Evolutionary conservation across 2,888 invertebrate species (phyloP), one percentile per base, ranked within the genome.

Genomic region (Himalopsyche kuldschensis): DNA sequence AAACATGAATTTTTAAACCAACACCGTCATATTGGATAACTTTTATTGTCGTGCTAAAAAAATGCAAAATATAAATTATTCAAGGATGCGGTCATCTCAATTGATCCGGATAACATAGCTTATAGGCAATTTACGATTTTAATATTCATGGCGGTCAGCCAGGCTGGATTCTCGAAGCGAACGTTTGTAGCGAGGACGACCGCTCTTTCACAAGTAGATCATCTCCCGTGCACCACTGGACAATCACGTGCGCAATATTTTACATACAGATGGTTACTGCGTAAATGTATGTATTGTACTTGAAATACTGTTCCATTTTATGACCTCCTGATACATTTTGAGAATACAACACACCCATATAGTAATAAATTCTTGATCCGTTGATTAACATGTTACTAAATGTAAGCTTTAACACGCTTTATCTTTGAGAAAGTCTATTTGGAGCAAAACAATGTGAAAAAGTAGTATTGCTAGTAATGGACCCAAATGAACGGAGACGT

Each of bases 201-300:
- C 6, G 47, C 79, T 79, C 27, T 82, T 82, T 82, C 78, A 31
- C 79, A 82, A 82, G 79, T 82, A 78, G 78, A 82, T 82, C 82
- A 79, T 82, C 82, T 76, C 48, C 35, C 27, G 27, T 41, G 80
- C n/a, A 80, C 46, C 75, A 80, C 10, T 27, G 24, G 10, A 27
- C 11, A 30, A 35, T 79, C 79, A 46, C 79, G 79, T 47, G 31
- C 48, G 48, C 20, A 55, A 55, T 10, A 20, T 20, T 55, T 20
- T n/a, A 24, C 55, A n/a, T n/a, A n/a, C n/a, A n/a, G n/a, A n/a
- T n/a, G n/a, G n/a, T n/a, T n/a, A 20, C 11, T 63, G 63, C 20
- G 47, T 31, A 31, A 63, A 30, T 32, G 47, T 31, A 30, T 32
- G 47, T 31, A 63, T 35, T 5, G 48, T 79, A 15, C 48, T 35